Evolutionary conservation across 2,113 vertebrate species (phyloP), one percentile per base, ranked within the genome.

Genomic region (Eulemur macaco): DNA sequence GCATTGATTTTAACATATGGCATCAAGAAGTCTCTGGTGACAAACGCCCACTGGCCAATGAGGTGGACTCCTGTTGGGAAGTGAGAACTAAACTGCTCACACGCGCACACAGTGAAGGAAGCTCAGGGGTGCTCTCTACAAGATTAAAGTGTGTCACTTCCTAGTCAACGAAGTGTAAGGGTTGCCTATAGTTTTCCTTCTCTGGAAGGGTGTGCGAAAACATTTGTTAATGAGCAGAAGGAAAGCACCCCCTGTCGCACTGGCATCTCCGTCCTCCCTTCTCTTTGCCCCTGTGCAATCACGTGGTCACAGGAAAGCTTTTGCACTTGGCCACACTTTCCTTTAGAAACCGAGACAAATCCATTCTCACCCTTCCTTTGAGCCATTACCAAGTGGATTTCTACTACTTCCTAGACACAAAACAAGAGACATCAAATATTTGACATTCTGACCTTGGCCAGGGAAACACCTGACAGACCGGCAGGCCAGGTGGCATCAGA

Each of bases 1-100:
- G 27, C 39, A 27, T 2, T 37, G 9, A 15, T 54, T n/a, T 25
- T 29, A 8, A 39, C 66, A 27, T 0, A 5, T n/a, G 20, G 3
- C 27, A 5, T 2, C 0, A 10, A 42, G 54, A n/a, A n/a, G 34
- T 21, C 1, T 4, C 12, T 1, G 9, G 37, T 21, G 2, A 18
- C 21, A 23, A 14, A 25, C 0, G 4, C 42, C 52, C 13, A 0
- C 15, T 47, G 6, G 12, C 5, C 15, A 5, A 12, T 0, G 54
- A 17, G 11, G 42, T n/a, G 3, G 3, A 17, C 6, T 66, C 42
- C 37, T 8, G 7, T 12, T 11, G 7, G 11, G 2, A 6, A 39
- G 12, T 1, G 20, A 66, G 11, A 50, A 37, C 15, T 2, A 25
- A 34, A 39, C 2, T 17, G 50, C 25, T 8, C 60, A 14, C 60